A percentile compares a stretch with the other conserved stretches of the same genome.
These are phyloP conservation scores for Drosophila rubida DNA, from an alignment of 2,888 invertebrate species.

Conservation along the genomic window DNA sequence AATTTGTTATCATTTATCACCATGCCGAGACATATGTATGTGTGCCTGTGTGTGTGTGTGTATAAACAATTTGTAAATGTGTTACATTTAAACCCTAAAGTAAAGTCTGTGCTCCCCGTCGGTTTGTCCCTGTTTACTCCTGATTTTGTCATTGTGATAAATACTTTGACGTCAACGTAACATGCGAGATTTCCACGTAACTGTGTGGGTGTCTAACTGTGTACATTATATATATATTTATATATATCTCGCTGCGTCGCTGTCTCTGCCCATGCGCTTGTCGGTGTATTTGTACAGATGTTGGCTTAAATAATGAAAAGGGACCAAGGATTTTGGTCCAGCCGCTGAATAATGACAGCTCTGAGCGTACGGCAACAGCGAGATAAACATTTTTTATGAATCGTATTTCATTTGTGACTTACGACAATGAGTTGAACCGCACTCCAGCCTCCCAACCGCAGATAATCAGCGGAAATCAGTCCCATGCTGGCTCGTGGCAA, in stretches of 20 bases:
- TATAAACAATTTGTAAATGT: conserved; percentile 78
- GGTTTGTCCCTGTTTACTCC: conserved; percentile 28
- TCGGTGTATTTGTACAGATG: conserved; percentile 32
- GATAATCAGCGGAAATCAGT: conserved; percentile 10
- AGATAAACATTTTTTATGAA: conserved; percentile 70
- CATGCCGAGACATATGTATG: conserved; percentile 53
- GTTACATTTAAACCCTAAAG: conserved; percentile 78
- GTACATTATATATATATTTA: no score
- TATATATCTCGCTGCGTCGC: background rate
- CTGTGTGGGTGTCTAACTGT: conserved; percentile 3
- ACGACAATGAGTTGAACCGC: conserved; percentile 2
- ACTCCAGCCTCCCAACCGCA: background rate
- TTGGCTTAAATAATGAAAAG: conserved; percentile 66
- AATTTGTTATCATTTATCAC: conserved; percentile 81
- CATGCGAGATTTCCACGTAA: conserved; percentile 55
- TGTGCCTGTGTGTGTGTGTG: conserved; percentile 45
- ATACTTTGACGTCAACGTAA: conserved; percentile 67
- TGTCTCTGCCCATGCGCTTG: background rate
- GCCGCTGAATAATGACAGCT: conserved; percentile 73
- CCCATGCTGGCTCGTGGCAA: background rate
- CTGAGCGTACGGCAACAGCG: conserved; percentile 27
- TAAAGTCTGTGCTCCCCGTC: conserved; percentile 57
- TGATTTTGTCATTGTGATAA: conserved; percentile 77
- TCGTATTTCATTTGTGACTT: conserved; percentile 46
- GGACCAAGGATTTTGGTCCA: conserved; percentile 68